These are phyloP conservation scores for Calameuta pallipes DNA, from an alignment of 2,888 invertebrate species.

Conservation along the genomic window DNA sequence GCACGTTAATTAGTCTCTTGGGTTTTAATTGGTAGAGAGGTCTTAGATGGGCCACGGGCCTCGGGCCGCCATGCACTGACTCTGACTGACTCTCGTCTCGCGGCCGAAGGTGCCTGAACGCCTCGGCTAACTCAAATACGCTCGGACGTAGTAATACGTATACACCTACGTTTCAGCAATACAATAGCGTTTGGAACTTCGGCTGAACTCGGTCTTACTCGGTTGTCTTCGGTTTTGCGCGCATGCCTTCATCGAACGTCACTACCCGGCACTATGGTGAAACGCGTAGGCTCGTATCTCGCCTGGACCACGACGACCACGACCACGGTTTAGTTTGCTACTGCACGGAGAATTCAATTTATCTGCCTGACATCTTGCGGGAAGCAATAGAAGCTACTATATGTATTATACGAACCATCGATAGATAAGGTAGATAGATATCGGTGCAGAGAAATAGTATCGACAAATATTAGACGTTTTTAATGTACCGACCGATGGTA, in stretches of 20 bases:
- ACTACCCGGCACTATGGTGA: not conserved
- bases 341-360: not conserved
- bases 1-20: not conserved
- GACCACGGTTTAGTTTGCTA: not conserved
- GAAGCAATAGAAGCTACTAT: not conserved
- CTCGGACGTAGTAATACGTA: not conserved
- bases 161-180: not conserved
- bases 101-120: slow-evolving; percentile 7
- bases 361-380: not conserved
- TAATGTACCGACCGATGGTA: not conserved
- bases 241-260: slow-evolving; percentile 48
- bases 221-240: slow-evolving; percentile 31
- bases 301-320: not conserved
- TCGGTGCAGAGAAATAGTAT: not conserved
- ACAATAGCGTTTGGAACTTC: not conserved
- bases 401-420: not conserved
- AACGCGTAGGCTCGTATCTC: not conserved
- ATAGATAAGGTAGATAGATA: not conserved
- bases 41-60: slow-evolving; percentile 34
- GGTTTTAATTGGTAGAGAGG: not conserved
- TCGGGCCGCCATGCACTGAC: slow-evolving; percentile 61
- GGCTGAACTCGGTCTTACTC: not conserved
- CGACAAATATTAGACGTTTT: not conserved
- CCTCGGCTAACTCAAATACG: not conserved
- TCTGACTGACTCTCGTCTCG: slow-evolving; percentile 40